A percentile compares a stretch with the other conserved stretches of the same genome.
Conservation (phyloP, 2,113 vertebrate species). For the Pavo muticus region DNA sequence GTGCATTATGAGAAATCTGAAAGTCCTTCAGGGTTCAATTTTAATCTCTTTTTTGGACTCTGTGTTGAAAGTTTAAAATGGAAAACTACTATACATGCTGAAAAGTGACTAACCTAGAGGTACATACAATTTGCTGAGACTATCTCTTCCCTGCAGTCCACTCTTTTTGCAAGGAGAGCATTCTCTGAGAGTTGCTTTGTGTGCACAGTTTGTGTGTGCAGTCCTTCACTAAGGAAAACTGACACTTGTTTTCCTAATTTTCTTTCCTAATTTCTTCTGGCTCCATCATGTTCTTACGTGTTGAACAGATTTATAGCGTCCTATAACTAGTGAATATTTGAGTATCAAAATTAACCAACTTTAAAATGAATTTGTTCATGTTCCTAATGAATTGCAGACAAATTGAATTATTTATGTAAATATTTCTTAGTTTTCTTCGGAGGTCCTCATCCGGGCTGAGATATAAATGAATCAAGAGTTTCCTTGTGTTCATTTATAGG, state of each 20-base stretch:
- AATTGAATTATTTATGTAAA: neutral
- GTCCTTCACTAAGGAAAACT: neutral
- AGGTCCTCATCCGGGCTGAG: neutral
- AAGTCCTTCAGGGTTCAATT: slow-evolving; percentile 22
- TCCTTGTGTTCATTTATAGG: neutral
- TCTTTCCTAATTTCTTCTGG: neutral
- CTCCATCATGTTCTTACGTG: neutral
- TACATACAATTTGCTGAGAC: neutral
- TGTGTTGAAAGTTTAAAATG: neutral
- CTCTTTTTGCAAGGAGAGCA: neutral
- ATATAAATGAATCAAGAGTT: neutral
- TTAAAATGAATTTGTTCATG: neutral
- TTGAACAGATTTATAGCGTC: neutral
- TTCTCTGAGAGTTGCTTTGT: neutral
- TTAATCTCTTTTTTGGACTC: neutral
- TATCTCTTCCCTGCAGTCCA: neutral
- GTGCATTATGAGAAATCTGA: slow-evolving; percentile 26
- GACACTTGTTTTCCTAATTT: neutral
- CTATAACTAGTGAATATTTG: neutral
- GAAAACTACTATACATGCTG: neutral
- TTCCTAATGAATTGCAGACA: neutral
- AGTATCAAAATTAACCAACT: neutral
- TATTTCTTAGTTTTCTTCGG: neutral
- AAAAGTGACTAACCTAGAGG: neutral
- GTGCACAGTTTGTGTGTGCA: neutral